Conservation (phyloP, 2,113 vertebrate genomes). For the Psilopsiagon aymara region DNA sequence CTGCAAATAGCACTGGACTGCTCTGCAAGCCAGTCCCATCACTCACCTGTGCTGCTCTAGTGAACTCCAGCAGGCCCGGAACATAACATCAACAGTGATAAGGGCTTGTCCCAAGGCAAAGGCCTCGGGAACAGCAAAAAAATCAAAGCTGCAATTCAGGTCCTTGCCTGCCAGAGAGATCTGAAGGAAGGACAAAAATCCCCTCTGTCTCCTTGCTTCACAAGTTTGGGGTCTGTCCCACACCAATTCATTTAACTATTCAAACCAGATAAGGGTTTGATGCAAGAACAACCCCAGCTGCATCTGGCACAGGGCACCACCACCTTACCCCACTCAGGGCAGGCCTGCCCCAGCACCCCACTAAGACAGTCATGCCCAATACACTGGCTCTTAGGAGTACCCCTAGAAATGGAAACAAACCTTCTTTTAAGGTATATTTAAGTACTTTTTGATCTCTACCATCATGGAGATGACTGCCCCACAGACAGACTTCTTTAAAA, state of each 20-base stretch:
- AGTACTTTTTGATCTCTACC: neutral
- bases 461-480: neutral
- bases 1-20: neutral
- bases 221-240: neutral
- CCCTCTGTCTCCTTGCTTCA: no score
- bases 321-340: neutral
- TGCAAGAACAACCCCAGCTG: neutral
- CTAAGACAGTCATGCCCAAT: neutral
- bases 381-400: fast-evolving
- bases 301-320: neutral
- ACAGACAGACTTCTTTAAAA: neutral
- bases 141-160: neutral
- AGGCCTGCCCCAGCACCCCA: neutral
- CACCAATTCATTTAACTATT: neutral
- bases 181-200: slow-evolving; percentile 3
- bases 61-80: neutral
- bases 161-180: slow-evolving; percentile 27
- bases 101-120: neutral
- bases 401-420: neutral
- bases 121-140: fast-evolving
- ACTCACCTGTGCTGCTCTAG: neutral
- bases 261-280: neutral
- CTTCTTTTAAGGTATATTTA: neutral
- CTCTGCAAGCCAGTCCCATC: neutral
- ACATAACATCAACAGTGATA: neutral